Evolutionary conservation across 92 coral and sea anemone genomes (phyloP).

Genomic region (Actinostola sp.): DNA sequence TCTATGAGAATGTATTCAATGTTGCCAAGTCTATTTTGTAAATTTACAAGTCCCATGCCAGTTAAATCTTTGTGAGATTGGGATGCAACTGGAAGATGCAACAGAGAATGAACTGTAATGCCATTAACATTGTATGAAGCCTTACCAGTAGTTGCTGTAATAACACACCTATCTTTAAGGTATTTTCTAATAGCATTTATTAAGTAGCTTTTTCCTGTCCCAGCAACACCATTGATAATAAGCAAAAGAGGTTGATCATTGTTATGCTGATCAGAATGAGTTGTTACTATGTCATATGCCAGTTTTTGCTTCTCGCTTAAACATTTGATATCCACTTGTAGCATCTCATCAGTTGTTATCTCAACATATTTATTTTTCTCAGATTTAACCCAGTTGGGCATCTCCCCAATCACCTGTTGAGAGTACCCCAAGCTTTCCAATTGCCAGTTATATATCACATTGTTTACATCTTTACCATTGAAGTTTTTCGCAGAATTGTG

Average conservation of each 20-base stretch:
- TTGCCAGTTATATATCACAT: conserved; percentile 31
- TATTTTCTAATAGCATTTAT: conserved; percentile 52
- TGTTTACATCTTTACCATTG: not conserved
- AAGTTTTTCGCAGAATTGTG: conserved; percentile 23
- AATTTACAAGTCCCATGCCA: conserved; percentile 37
- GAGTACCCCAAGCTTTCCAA: conserved; percentile 33
- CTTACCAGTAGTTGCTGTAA: no score
- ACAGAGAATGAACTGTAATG: conserved; percentile 65
- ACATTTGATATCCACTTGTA: not conserved
- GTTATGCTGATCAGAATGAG: conserved; percentile 25
- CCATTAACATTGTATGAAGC: conserved; percentile 61
- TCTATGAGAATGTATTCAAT: conserved; percentile 52
- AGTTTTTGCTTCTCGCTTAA: conserved; percentile 40
- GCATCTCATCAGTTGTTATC: not conserved
- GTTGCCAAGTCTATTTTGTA: conserved; percentile 45
- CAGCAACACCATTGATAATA: conserved; percentile 54
- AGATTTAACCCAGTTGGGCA: conserved; percentile 58
- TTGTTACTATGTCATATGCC: conserved; percentile 32
- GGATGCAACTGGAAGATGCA: conserved; percentile 47
- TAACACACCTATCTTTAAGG: no score
- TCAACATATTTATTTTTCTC: conserved; percentile 16
- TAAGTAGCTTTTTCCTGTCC: conserved; percentile 57
- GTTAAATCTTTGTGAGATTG: conserved; percentile 56
- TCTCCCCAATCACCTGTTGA: conserved; percentile 40
- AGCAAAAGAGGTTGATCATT: conserved; percentile 19